Evolutionary conservation across 2,888 invertebrate genomes (phyloP).

Genomic region (Yponomeuta plumbellus): DNA sequence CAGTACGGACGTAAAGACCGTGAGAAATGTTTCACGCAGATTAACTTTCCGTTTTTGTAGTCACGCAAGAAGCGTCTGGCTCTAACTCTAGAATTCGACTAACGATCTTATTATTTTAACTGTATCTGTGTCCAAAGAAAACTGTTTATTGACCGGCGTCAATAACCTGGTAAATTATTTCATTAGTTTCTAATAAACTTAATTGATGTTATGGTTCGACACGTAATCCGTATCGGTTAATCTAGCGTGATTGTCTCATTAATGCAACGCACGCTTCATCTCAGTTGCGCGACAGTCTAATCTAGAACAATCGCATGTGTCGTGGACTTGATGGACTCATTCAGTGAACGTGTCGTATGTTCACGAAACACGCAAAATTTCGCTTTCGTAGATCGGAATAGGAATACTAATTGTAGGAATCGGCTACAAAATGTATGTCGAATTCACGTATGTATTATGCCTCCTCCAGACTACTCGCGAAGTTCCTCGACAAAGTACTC

Average conservation of each 20-base stretch:
- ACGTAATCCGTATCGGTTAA: conserved; percentile 5
- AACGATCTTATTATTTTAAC: not conserved
- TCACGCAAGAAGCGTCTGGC: conserved; percentile 48
- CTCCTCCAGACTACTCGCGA: no score
- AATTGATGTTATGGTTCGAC: conserved; percentile 1
- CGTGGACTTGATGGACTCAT: not conserved
- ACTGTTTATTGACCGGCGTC: not conserved
- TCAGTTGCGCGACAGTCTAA: not conserved
- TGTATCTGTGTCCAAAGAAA: not conserved
- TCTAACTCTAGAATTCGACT: not conserved
- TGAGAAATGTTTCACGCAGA: conserved; percentile 62
- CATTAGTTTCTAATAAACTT: not conserved
- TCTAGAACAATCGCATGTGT: not conserved
- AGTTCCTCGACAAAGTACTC: no score
- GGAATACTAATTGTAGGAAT: no score
- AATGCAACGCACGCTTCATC: not conserved
- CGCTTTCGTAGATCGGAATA: conserved; percentile 13
- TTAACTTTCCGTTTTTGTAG: conserved; percentile 61
- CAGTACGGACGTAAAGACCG: conserved; percentile 40
- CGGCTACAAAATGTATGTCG: no score
- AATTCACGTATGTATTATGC: no score
- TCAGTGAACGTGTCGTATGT: not conserved
- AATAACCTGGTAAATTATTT: conserved; percentile 8
- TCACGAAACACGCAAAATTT: conserved; percentile 4
- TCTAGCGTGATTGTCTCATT: conserved; percentile 3